Evolutionary conservation across 2,888 invertebrate genomes (phyloP), one percentile per base, ranked within the genome.

Genomic region (Chaetogeoica ovagalla): DNA sequence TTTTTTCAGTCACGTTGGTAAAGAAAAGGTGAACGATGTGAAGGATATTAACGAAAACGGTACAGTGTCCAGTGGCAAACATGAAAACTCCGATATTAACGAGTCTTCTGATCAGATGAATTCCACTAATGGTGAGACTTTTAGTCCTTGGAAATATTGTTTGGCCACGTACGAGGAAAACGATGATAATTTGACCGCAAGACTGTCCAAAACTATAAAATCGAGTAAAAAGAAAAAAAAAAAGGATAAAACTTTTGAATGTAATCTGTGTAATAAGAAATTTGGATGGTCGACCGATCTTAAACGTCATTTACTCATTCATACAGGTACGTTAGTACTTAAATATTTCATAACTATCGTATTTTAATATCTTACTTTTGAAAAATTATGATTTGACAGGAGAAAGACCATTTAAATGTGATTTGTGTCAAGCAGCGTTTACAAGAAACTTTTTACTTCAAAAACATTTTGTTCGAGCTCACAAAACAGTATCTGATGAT

Each of bases 241-340:
- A 63, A 71, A 71, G 19, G 39, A 37, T 43, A 79, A 71, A 23
- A 71, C 52, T 63, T 79, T 70, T 57, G 70, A 79, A n/a, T 87
- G 87, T 82, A 83, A 83, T 43, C 84, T 86, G 82, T 87, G 87
- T 82, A 82, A 82, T 23, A 87, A 86, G 83, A 84, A 84, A 43
- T 87, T 87, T 82, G 86, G 86, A 11, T 87, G 87, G 87, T 85
- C 86, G 2, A 87, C 87, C 2, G 87, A 87, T 84, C 84, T 87
- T 76, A 87, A 87, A 83, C 84, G 87, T 48, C 87, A 87, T 83
- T 85, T 86, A 82, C 83, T 87, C n/a, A 86, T 85, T 21, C 87
- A 87, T 82, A 87, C 86, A 17, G 87, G 79, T 79, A 79, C n/a
- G 39, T 15, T n/a, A 72, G 30, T 30, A 55, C 13, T 55, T 43